phyloP scores from a whole-genome alignment of 2,113 vertebrate species.

The Machaerirhynchus nigripectus region DNA sequence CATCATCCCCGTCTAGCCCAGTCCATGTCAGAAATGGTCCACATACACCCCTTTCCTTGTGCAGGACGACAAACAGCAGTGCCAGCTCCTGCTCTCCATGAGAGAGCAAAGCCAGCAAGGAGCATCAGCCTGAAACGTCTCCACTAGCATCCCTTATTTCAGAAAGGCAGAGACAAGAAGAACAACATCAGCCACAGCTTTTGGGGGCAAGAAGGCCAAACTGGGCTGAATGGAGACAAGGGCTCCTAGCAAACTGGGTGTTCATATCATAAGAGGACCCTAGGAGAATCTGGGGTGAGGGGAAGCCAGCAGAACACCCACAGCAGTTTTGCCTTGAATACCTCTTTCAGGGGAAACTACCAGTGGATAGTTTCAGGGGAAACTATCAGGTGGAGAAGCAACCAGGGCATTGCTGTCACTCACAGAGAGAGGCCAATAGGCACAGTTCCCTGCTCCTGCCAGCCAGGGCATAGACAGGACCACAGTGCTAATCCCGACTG shows the following conservation, averaged over 20 bases:
- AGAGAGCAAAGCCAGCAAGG: background rate
- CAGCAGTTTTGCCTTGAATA: background rate
- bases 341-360: background rate
- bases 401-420: background rate
- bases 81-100: background rate
- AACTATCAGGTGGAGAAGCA: background rate
- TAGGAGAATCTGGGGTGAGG: background rate
- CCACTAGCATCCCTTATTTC: background rate
- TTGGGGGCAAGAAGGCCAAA: background rate
- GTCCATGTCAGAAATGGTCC: background rate
- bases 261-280: background rate
- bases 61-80: rapidly evolving
- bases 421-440: background rate
- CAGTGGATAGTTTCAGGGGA: background rate
- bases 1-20: background rate
- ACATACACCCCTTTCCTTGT: background rate
- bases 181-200: background rate
- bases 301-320: background rate
- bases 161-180: background rate
- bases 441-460: background rate
- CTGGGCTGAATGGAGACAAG: background rate
- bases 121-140: background rate
- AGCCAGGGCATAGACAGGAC: background rate
- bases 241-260: background rate
- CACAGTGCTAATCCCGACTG: background rate